Conservation (phyloP, 1,140 invertebrate genomes). For the Saccostrea glomerata region DNA sequence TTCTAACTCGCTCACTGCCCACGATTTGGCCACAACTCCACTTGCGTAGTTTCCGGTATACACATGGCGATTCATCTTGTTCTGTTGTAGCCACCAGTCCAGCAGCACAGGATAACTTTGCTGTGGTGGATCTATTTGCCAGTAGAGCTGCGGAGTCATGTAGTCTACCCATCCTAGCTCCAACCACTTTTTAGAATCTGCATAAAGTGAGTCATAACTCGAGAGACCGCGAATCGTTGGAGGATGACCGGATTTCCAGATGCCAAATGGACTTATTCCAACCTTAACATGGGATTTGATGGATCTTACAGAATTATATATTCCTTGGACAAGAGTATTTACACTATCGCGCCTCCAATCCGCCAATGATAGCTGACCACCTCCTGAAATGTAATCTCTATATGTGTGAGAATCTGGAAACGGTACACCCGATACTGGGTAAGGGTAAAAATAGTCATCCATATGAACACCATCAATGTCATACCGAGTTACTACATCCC, state of each 20-base stretch:
- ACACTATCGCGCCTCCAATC: conserved; percentile 75
- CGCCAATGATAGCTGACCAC: conserved; percentile 64
- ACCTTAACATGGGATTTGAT: conserved; percentile 69
- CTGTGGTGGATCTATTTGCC: conserved; percentile 71
- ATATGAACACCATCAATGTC: conserved; percentile 76
- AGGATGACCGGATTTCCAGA: conserved; percentile 73
- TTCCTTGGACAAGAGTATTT: conserved; percentile 64
- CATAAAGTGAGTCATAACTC: conserved; percentile 69
- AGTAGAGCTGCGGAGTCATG: conserved; percentile 75
- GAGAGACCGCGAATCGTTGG: conserved; percentile 68
- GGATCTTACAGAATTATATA: conserved; percentile 64
- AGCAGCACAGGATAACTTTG: conserved; percentile 73
- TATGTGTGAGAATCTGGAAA: conserved; percentile 74
- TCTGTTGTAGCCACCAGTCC: conserved; percentile 74
- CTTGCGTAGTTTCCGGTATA: conserved; percentile 68
- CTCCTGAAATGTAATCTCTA: conserved; percentile 61
- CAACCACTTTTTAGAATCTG: conserved; percentile 74
- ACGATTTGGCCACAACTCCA: conserved; percentile 58
- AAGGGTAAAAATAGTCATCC: conserved; percentile 78
- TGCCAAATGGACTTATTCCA: conserved; percentile 76
- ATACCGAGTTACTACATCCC: conserved; percentile 73
- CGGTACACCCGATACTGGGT: conserved; percentile 65
- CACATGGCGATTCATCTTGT: conserved; percentile 61
- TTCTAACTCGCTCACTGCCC: conserved; percentile 67
- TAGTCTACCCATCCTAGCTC: conserved; percentile 75